A percentile compares a stretch with the other conserved stretches of the same genome.
Conservation (phyloP, 2,888 invertebrate species). For the Chymomyza fuscimana region DNA sequence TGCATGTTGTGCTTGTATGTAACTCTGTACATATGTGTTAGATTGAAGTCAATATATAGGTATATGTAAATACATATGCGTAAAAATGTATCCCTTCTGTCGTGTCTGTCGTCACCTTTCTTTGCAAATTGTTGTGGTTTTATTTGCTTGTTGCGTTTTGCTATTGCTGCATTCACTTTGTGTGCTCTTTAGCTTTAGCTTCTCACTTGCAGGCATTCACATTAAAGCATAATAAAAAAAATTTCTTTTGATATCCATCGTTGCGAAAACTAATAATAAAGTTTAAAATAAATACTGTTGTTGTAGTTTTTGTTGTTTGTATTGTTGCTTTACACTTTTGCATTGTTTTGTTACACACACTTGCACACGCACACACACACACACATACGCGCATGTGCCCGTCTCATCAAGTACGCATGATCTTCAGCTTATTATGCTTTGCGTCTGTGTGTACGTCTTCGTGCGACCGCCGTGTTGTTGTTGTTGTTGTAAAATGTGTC, state of each 20-base stretch:
- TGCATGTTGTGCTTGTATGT: neutral
- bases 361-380: slow-evolving; percentile 24
- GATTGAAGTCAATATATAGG: neutral
- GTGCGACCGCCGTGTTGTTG: neutral
- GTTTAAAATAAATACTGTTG: slow-evolving; percentile 4
- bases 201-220: neutral
- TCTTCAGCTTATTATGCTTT: slow-evolving; percentile 39
- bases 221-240: neutral
- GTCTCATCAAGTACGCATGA: slow-evolving; percentile 53
- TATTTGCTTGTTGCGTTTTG: neutral
- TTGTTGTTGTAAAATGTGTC: neutral
- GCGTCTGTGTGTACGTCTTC: neutral
- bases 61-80: neutral
- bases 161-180: slow-evolving; percentile 1
- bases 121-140: neutral
- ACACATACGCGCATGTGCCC: slow-evolving; percentile 4
- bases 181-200: neutral
- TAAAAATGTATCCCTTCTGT: neutral
- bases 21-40: neutral
- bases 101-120: neutral
- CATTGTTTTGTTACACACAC: slow-evolving; percentile 18
- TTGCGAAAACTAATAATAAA: slow-evolving; percentile 1
- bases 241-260: neutral
- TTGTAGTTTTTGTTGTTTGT: neutral
- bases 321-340: slow-evolving; percentile 3